phyloP scores from a whole-genome alignment of 2,888 invertebrate species.

The Sabellastarte sp. region DNA sequence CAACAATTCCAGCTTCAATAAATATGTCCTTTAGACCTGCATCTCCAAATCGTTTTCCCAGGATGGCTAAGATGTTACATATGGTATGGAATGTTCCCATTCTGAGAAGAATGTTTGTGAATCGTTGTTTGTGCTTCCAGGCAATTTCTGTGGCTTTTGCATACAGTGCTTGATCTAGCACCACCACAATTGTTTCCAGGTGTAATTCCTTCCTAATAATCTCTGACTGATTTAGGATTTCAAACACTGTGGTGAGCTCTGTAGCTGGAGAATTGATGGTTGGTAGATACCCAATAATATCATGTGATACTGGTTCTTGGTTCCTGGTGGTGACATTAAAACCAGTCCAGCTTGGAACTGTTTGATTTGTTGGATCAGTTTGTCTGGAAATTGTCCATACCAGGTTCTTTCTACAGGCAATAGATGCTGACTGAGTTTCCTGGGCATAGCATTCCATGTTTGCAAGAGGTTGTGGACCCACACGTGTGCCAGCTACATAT shows the following conservation, averaged over 20 bases:
- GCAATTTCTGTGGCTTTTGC: conserved; percentile 29
- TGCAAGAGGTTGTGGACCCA: conserved; percentile 10
- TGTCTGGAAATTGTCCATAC: conserved; percentile 1
- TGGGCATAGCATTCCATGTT: neutral
- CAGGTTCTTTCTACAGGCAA: conserved; percentile 10
- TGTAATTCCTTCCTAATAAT: conserved; percentile 16
- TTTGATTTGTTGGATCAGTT: conserved; percentile 13
- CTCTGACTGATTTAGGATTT: conserved; percentile 11
- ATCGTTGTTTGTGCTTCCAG: conserved; percentile 20
- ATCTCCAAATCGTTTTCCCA: conserved; percentile 27
- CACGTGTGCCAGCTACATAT: conserved; percentile 14
- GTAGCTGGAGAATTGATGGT: conserved; percentile 22
- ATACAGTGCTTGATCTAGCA: conserved; percentile 30
- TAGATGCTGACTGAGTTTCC: neutral
- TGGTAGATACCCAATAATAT: conserved; percentile 18
- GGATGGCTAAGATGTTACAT: conserved; percentile 22
- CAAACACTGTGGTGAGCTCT: conserved; percentile 13
- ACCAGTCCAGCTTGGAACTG: conserved; percentile 20
- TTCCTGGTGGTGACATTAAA: conserved; percentile 19
- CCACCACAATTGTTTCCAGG: conserved; percentile 10
- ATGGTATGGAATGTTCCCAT: conserved; percentile 28
- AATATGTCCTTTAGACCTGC: conserved; percentile 27
- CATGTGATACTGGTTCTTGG: conserved; percentile 7
- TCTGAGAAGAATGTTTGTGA: conserved; percentile 18
- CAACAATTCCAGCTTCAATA: conserved; percentile 28